Conservation (phyloP, 1,140 invertebrate species). For the Drosophila pseudoobscura region DNA sequence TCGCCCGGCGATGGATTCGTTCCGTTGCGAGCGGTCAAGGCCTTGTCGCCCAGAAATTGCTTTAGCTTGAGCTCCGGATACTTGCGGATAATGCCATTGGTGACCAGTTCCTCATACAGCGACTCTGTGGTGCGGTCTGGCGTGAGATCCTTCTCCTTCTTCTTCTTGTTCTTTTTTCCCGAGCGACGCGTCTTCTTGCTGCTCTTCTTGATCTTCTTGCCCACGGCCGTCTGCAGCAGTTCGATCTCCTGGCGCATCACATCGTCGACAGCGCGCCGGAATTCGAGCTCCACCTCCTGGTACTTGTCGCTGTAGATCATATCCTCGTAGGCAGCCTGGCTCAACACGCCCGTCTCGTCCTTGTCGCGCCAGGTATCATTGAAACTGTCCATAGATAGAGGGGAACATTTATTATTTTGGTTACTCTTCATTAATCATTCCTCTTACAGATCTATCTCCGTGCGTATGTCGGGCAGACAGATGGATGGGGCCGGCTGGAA, state of each 20-base stretch:
- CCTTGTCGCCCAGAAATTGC: conserved; percentile 92
- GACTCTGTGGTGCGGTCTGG: conserved; percentile 95
- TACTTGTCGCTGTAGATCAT: conserved; percentile 93
- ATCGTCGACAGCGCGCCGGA: conserved; percentile 92
- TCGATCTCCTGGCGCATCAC: conserved; percentile 93
- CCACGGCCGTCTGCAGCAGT: conserved; percentile 89
- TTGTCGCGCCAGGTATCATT: conserved; percentile 92
- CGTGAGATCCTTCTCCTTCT: conserved; percentile 97
- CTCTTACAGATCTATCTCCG: conserved; percentile 86
- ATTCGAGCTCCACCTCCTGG: conserved; percentile 91
- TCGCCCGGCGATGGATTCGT: conserved; percentile 88
- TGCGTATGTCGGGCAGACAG: conserved; percentile 85
- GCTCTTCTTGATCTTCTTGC: conserved; percentile 91
- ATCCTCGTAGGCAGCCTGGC: conserved; percentile 90
- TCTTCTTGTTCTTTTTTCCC: conserved; percentile 94
- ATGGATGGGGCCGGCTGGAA: conserved; percentile 85
- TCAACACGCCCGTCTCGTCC: conserved; percentile 87
- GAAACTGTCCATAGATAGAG: conserved; percentile 82
- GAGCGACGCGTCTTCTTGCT: conserved; percentile 91
- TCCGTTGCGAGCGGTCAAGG: conserved; percentile 86
- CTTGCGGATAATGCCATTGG: conserved; percentile 94
- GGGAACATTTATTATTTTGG: no score
- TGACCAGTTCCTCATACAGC: conserved; percentile 95
- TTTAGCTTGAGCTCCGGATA: conserved; percentile 89
- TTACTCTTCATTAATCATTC: not conserved